Evolutionary conservation across 2,888 invertebrate genomes (phyloP).

Genomic region (Ormyrus labotus): DNA sequence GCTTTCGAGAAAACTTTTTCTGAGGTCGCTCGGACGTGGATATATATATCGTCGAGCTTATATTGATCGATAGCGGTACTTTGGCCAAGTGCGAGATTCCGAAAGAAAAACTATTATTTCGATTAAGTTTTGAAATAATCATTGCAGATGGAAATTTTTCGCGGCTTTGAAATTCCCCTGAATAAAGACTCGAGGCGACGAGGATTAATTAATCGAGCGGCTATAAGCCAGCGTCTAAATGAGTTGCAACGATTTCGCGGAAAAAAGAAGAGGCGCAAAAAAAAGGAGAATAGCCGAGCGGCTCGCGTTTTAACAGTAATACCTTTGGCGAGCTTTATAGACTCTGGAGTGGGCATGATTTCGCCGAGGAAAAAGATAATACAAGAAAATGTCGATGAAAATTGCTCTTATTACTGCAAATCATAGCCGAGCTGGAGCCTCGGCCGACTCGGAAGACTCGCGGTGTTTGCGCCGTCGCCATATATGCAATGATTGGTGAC

Average conservation of each 20-base stretch:
- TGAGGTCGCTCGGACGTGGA: background rate
- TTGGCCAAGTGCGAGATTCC: too few relatives aligned
- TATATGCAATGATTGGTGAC: slow-evolving; percentile 48
- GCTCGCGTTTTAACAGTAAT: background rate
- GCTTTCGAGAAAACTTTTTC: slow-evolving; percentile 28
- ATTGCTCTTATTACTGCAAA: slow-evolving; percentile 53
- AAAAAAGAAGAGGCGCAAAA: background rate
- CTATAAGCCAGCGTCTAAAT: too few relatives aligned
- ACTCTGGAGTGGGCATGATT: background rate
- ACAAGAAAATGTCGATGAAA: slow-evolving; percentile 47
- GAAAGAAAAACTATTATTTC: too few relatives aligned
- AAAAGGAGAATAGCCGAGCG: background rate
- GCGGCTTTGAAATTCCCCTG: too few relatives aligned
- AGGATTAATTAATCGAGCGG: too few relatives aligned
- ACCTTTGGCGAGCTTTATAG: too few relatives aligned
- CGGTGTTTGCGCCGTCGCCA: background rate
- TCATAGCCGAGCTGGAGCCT: slow-evolving; percentile 6
- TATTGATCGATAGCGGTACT: slow-evolving; percentile 4
- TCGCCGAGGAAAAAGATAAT: slow-evolving; percentile 34
- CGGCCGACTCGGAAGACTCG: slow-evolving; percentile 9
- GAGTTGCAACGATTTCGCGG: too few relatives aligned
- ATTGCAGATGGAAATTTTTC: too few relatives aligned
- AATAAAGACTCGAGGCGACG: too few relatives aligned
- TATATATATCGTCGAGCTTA: background rate
- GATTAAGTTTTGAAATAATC: too few relatives aligned